Evolutionary conservation across 2,113 vertebrate species (phyloP), one percentile per base, ranked within the genome.

Genomic region (Laterallus jamaicensis): DNA sequence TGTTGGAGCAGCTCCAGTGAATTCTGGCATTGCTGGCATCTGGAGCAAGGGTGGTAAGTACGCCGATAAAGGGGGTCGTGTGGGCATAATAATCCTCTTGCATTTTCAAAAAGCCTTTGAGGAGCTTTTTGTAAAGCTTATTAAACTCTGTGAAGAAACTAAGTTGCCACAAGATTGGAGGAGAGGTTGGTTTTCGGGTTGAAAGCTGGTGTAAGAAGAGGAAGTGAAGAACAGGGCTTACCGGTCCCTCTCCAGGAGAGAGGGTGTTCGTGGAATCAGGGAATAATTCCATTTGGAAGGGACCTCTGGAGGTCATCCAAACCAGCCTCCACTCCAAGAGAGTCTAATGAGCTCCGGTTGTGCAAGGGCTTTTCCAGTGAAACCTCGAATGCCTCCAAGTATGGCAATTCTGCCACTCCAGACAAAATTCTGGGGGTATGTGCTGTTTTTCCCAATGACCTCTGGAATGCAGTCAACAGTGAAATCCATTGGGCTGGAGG

Each of bases 81-180:
- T 90, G 92, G 80, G 64, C 49, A 77, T 40, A 77, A 55, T 92
- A 96, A 96, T 95, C 94, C 79, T 88, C 85, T 94, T 80, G 28
- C 71, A 40, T 14, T 96, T 92, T 80, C 50, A 70, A 62, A 95
- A 90, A 93, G 63, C 88, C 47, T 90, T 86, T 97, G 86, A 96
- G 88, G 83, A 93, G 92, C 55, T 93, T 96, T 96, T 62, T 70
- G 28, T 24, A 94, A 96, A 97, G 83, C 95, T 90, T 47, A 88
- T 94, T 96, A 94, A 86, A 92, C 68, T 80, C 56, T 24, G 37
- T 40, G 90, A 93, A 69, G 75, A 86, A 90, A 93, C 40, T 60
- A 86, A 94, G 70, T 90, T 93, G 70, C 88, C 81, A 90, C 88
- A 86, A 88, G 92, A 67, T 88, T 86, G 94, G 71, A 69, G 3